phyloP scores from a whole-genome alignment of 2,888 invertebrate species.

The Sminthurides aquaticus region DNA sequence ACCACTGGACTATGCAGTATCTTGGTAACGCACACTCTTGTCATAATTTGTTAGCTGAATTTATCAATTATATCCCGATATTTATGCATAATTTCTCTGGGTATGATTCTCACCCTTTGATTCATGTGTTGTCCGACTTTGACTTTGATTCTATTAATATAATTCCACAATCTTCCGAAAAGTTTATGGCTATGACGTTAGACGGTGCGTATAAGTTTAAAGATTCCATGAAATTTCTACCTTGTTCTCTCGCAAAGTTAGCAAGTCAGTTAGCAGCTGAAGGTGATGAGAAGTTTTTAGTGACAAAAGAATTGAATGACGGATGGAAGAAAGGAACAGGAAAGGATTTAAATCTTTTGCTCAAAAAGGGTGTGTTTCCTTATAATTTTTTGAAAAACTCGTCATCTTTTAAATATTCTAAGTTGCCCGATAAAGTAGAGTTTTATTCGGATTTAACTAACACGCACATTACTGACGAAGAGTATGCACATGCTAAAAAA shows the following conservation, averaged over 20 bases:
- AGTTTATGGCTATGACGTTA: neutral
- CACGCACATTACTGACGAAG: neutral
- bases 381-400: neutral
- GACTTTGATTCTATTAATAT: neutral
- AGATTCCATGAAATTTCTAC: no score
- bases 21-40: slow-evolving; percentile 4
- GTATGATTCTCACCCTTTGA: slow-evolving; percentile 4
- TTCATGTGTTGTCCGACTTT: neutral
- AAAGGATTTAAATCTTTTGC: neutral
- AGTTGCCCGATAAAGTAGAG: neutral
- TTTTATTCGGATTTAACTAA: slow-evolving; percentile 1
- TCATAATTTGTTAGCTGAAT: neutral
- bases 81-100: slow-evolving; percentile 2
- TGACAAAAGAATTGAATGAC: neutral
- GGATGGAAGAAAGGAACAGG: neutral
- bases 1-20: no score
- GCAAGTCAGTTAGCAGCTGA: neutral
- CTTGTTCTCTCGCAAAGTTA: neutral
- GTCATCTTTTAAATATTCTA: neutral
- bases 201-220: neutral
- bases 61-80: neutral
- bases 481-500: neutral
- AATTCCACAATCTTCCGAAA: neutral
- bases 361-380: slow-evolving; percentile 6
- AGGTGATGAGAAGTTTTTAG: neutral